Evolutionary conservation across 2,113 vertebrate genomes (phyloP), one percentile per base, ranked within the genome.

Genomic region (Thunnus thynnus): DNA sequence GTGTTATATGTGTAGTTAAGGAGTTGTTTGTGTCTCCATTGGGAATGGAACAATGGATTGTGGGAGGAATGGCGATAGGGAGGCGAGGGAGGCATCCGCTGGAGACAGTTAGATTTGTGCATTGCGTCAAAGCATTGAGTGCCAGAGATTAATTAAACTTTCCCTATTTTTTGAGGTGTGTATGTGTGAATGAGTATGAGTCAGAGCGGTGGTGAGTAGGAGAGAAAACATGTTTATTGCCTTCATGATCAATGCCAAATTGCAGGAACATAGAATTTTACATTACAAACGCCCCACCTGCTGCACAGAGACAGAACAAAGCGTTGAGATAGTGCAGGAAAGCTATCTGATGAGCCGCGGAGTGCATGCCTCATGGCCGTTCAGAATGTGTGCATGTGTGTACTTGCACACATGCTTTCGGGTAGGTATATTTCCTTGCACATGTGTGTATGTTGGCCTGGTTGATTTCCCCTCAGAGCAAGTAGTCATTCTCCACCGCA

Each of bases 101-200:
- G 61, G 78, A 86, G 73, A 91, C 64, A 4, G 64, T 63, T 48
- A 69, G 82, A 83, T 88, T 84, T 89, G 91, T 82, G 86, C 75
- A 66, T 77, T 89, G 87, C 62, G 66, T 88, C 81, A 82, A 88
- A 80, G 82, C 66, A 63, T 32, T 70, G 74, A 90, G 85, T 90
- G 91, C 89, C 76, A 83, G 85, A 91, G 90, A 93, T 92, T 84
- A 91, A 93, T 94, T 90, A 91, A 92, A 92, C 83, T 78, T 82
- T 46, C 68, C 72, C 67, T 88, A 75, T 77, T 86, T 86, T 89
- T 73, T 70, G 78, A 83, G 81, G 82, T 87, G 76, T 80, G 78
- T 66, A 60, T 80, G 73, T 80, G 86, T 82, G 75, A 89, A 72
- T 80, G 75, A 57, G 20, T 47, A 52, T 86, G 91, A 91, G 84